Conservation (phyloP, 2,888 invertebrate species). For the Rhagonycha fulva region DNA sequence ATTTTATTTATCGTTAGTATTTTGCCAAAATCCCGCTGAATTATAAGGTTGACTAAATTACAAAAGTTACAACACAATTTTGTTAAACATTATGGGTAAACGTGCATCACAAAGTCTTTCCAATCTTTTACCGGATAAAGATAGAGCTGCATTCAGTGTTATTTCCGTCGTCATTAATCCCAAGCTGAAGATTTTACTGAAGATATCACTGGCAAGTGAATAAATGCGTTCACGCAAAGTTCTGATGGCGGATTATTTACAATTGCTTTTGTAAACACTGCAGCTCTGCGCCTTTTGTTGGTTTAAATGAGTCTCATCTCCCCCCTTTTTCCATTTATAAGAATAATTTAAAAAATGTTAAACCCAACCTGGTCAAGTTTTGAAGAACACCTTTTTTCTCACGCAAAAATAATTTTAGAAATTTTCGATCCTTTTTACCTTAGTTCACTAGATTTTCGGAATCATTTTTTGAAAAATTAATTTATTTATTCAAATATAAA, state of each 20-base stretch:
- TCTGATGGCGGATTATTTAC: constrained; percentile 76
- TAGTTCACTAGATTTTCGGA: no score
- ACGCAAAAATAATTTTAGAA: no score
- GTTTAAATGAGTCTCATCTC: neutral
- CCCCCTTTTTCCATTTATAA: no score
- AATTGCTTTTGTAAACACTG: no score
- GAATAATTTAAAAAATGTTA: no score
- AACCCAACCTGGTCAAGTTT: no score
- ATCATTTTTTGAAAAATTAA: no score
- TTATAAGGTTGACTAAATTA: neutral
- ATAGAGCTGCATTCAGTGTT: constrained; percentile 71
- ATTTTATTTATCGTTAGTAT: neutral
- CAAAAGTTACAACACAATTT: neutral
- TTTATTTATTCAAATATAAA: no score
- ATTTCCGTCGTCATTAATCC: constrained; percentile 75
- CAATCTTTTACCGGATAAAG: constrained; percentile 71
- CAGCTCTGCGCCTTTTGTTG: constrained; percentile 47
- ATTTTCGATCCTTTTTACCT: no score
- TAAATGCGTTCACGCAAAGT: constrained; percentile 64
- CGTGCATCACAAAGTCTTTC: constrained; percentile 59
- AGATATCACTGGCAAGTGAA: constrained; percentile 73
- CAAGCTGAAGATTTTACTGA: constrained; percentile 76
- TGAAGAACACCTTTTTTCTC: no score
- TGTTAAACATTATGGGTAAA: constrained; percentile 11
- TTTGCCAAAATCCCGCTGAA: neutral